A percentile compares a stretch with the other conserved stretches of the same genome.
Evolutionary conservation across 2,113 vertebrate species (phyloP).

Genomic region (Phaethornis superciliosus): DNA sequence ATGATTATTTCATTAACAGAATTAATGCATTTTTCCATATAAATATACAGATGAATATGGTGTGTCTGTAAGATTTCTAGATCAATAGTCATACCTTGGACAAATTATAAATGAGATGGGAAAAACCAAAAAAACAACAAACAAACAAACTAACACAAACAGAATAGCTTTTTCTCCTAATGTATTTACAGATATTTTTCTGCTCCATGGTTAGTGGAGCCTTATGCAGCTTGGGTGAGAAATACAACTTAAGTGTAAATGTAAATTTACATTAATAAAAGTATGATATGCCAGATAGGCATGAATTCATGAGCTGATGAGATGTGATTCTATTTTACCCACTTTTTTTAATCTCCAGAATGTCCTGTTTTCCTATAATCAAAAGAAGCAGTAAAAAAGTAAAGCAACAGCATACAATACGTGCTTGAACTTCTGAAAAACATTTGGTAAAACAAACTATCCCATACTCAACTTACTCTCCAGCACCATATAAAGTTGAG

Average conservation of each 20-base stretch:
- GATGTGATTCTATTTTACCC: not conserved
- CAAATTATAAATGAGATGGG: not conserved
- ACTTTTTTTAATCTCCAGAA: not conserved
- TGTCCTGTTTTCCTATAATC: not conserved
- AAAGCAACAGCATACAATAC: not conserved
- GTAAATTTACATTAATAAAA: not conserved
- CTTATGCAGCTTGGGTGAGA: not conserved
- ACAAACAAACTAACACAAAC: too few relatives aligned
- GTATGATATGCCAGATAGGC: not conserved
- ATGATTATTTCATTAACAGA: not conserved
- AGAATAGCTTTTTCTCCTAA: not conserved
- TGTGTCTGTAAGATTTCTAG: not conserved
- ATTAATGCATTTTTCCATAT: not conserved
- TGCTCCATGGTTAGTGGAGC: not conserved
- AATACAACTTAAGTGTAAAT: not conserved
- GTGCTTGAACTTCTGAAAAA: not conserved
- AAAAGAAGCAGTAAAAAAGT: not conserved
- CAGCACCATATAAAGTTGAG: not conserved
- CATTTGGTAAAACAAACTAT: not conserved
- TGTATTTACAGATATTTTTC: not conserved
- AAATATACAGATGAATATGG: too few relatives aligned
- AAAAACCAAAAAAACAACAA: too few relatives aligned
- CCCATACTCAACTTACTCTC: not conserved
- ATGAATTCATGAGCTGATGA: not conserved
- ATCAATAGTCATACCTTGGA: not conserved